phyloP scores from a whole-genome alignment of 2,797 vertebrate species.

The Percopsis omiscomaycus region DNA sequence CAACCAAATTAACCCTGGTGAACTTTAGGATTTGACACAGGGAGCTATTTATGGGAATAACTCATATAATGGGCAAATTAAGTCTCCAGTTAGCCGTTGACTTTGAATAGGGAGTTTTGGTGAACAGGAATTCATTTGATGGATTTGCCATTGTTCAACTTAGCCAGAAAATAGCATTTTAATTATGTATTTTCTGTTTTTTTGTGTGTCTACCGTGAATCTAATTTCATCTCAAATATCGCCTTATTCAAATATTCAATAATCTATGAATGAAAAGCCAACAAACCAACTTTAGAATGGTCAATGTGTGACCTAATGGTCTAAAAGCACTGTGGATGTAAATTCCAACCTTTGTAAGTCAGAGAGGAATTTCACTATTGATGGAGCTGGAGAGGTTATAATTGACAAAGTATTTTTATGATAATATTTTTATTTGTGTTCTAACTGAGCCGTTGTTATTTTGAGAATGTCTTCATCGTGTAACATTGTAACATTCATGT shows the following conservation, averaged over 20 bases:
- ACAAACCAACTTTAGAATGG: constrained; percentile 74
- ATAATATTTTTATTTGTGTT: constrained; percentile 31
- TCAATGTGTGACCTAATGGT: constrained; percentile 75
- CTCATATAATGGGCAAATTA: constrained; percentile 72
- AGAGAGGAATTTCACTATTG: constrained; percentile 73
- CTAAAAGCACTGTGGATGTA: constrained; percentile 61
- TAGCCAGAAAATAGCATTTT: constrained; percentile 33
- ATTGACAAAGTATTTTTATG: constrained; percentile 45
- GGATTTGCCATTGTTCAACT: constrained; percentile 72
- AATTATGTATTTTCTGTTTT: constrained; percentile 22
- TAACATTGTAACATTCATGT: not conserved
- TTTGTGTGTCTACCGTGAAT: constrained; percentile 56
- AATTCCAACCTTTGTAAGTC: constrained; percentile 73
- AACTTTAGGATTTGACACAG: constrained; percentile 80
- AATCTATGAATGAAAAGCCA: constrained; percentile 63
- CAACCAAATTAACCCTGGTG: constrained; percentile 78
- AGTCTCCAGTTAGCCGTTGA: constrained; percentile 73
- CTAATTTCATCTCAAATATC: constrained; percentile 67
- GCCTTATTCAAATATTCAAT: constrained; percentile 71
- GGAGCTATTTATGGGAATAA: constrained; percentile 75
- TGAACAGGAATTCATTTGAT: constrained; percentile 73
- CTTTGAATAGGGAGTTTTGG: constrained; percentile 75
- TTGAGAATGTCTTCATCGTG: not conserved
- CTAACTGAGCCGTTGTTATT: not conserved
- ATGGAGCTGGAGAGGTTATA: constrained; percentile 49